A percentile compares a stretch with the other conserved stretches of the same genome.
Evolutionary conservation across 2,888 invertebrate genomes (phyloP).

Genomic region (Stenotaenia linearis): DNA sequence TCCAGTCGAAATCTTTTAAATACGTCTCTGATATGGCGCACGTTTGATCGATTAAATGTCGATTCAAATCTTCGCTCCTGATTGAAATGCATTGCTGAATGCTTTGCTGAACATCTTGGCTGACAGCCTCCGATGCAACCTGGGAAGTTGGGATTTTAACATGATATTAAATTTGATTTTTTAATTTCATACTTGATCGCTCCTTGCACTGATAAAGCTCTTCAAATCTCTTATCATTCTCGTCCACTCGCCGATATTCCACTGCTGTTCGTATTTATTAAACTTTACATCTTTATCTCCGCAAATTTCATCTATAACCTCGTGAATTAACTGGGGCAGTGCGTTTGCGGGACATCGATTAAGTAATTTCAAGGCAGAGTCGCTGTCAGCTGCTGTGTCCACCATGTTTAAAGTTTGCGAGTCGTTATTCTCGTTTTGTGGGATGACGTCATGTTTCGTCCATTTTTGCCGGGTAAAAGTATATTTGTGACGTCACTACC

Average conservation of each 20-base stretch:
- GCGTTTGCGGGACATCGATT: not conserved
- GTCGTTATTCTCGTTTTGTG: not conserved
- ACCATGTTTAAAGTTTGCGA: not conserved
- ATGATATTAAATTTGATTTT: not conserved
- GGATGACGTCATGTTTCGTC: not conserved
- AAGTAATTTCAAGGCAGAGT: not conserved
- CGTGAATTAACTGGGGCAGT: not conserved
- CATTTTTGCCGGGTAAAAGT: not conserved
- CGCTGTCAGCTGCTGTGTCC: not conserved
- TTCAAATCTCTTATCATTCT: not conserved
- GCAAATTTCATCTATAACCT: constrained; percentile 29
- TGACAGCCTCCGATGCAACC: constrained; percentile 36
- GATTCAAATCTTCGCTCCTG: constrained; percentile 40
- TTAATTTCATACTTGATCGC: too few species aligned
- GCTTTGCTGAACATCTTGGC: constrained; percentile 40
- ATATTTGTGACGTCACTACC: not conserved
- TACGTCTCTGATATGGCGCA: constrained; percentile 42
- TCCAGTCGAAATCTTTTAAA: constrained; percentile 46
- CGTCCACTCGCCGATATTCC: not conserved
- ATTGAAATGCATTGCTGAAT: constrained; percentile 41
- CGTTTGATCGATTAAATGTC: constrained; percentile 40
- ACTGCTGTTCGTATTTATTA: not conserved
- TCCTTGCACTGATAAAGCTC: not conserved
- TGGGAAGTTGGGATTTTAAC: not conserved
- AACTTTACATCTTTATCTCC: not conserved